phyloP scores from a whole-genome alignment of 2,888 invertebrate genomes.

The Ichneumoninae sp. region DNA sequence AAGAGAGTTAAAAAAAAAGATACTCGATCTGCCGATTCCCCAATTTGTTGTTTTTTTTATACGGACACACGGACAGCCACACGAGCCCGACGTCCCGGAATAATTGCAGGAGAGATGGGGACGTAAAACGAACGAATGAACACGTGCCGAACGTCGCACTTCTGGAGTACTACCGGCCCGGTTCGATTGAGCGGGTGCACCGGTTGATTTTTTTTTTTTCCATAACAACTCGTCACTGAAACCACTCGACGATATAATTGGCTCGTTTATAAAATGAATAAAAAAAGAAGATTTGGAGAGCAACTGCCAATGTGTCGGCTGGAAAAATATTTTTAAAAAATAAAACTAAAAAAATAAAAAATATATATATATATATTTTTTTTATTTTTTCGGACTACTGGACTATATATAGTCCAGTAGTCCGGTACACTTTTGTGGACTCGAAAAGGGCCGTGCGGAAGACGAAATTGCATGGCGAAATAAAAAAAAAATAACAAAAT shows the following conservation, averaged over 20 bases:
- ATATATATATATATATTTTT: background rate
- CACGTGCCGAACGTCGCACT: conserved; percentile 32
- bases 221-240: conserved; percentile 51
- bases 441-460: background rate
- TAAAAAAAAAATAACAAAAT: too few relatives aligned
- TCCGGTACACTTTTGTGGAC: background rate
- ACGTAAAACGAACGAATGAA: conserved; percentile 50
- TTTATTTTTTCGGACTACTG: too few relatives aligned
- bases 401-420: background rate
- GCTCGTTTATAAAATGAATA: conserved; percentile 39
- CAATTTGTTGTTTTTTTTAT: conserved; percentile 64
- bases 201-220: conserved; percentile 49
- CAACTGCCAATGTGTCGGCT: background rate
- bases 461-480: background rate
- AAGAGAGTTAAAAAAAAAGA: conserved; percentile 18
- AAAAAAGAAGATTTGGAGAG: conserved; percentile 3
- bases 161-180: conserved; percentile 17
- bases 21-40: conserved; percentile 40
- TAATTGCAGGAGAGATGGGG: conserved; percentile 55
- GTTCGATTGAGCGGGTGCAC: conserved; percentile 51
- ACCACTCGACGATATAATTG: conserved; percentile 58
- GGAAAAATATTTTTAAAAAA: background rate
- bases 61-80: conserved; percentile 52
- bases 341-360: too few relatives aligned
- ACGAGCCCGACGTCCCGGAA: conserved; percentile 57